A percentile compares a stretch with the other conserved stretches of the same genome.
Conservation (phyloP, 2,888 invertebrate species). For the Apamea sordens region DNA sequence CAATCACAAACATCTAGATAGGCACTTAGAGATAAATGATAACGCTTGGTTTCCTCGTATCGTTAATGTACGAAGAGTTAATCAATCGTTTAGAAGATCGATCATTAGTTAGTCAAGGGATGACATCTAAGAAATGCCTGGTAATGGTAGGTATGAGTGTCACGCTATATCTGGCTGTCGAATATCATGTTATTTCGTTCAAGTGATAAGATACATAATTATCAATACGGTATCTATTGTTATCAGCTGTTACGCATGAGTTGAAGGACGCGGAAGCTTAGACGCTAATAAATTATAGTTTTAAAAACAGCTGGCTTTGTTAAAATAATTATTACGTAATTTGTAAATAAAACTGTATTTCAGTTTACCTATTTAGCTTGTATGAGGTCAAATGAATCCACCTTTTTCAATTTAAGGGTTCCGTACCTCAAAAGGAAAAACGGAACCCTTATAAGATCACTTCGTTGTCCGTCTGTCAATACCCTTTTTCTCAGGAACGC, state of each 20-base stretch:
- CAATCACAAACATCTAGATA: slow-evolving; percentile 50
- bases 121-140: slow-evolving; percentile 33
- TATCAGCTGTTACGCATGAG: slow-evolving; percentile 36
- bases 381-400: not conserved
- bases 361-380: not conserved
- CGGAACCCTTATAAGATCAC: no score
- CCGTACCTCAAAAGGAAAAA: no score
- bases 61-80: slow-evolving; percentile 4
- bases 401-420: not conserved
- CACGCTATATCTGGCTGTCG: slow-evolving; percentile 36
- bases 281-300: slow-evolving; percentile 1
- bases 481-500: no score
- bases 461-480: no score
- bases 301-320: slow-evolving; percentile 26
- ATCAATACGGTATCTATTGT: slow-evolving; percentile 33
- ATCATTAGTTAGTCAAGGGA: slow-evolving; percentile 14
- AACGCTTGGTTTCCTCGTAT: slow-evolving; percentile 22
- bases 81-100: not conserved
- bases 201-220: slow-evolving; percentile 38
- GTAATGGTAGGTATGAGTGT: slow-evolving; percentile 13
- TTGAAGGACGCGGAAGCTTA: slow-evolving; percentile 35
- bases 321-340: not conserved
- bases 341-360: not conserved
- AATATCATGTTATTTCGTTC: slow-evolving; percentile 29
- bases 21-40: slow-evolving; percentile 48